Base-by-base conservation (phyloP, 1,140 invertebrate species). In the Aradophagus sp. region DNA sequence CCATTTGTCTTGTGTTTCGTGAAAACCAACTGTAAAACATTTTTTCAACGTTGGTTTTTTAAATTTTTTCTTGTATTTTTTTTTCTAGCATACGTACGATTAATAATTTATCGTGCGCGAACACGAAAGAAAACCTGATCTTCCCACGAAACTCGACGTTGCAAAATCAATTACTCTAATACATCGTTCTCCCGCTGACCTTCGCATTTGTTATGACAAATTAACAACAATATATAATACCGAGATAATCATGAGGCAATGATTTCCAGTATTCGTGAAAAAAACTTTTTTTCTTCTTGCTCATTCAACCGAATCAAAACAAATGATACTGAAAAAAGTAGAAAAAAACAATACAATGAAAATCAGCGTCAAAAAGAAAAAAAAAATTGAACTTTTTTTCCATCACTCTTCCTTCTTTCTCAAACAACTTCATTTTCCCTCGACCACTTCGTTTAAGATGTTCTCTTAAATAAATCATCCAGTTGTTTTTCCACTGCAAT, bases 91-190 rank as follows among this genome's bases (percentile, higher is more conserved):
- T 31, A 27, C 12, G 14, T 10, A 19, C 12, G 36, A 66, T 52
- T 44, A 44, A 66, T 66, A 58, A 56, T 67, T 67, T 31, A 67
- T 59, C 47, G 35, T 48, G 61, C 42, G 34, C 32, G 14, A 45
- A 29, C 16, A 19, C 39, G 31, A 67, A 59, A 44, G 53, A 67
- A 39, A 58, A 59, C 63, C 53, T 52, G 61, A 56, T 66, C 61
- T 66, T 66, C 61, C 61, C 61, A 66, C 61, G 61, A 41, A 66
- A 48, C 52, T 35, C 31, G 8, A 16, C 48, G 17, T 66, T 66
- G 52, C 61, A 66, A 48, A 66, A 66, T 66, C 50, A 56, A 66
- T 66, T 66, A 66, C 44, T 48, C 61, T 52, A 56, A 56, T 66
- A 56, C 42, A 66, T 66, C 61, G 55, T 66, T 66, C 61, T 56